Conservation (phyloP, 2,888 invertebrate species). For the Hymenopus coronatus region DNA sequence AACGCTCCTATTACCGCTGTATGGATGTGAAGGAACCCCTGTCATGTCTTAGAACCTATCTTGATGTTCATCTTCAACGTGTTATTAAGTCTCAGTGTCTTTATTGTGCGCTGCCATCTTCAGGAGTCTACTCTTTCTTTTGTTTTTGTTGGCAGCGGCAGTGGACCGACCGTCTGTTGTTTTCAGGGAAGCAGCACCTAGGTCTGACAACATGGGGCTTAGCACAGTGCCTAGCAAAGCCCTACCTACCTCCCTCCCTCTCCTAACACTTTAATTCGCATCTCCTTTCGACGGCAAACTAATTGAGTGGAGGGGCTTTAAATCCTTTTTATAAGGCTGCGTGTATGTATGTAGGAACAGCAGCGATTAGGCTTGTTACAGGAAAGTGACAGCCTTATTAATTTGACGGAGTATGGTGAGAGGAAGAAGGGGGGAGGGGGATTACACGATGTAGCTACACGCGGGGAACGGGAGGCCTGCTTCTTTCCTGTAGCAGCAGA, state of each 20-base stretch:
- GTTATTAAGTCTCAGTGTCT: constrained; percentile 24
- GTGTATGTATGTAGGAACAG: constrained; percentile 23
- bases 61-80: not conserved
- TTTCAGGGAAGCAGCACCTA: not conserved
- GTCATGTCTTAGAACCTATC: constrained; percentile 1
- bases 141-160: not conserved
- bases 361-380: constrained; percentile 37
- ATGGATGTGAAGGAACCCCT: not conserved
- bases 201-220: constrained; percentile 14
- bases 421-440: constrained; percentile 9
- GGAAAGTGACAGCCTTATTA: constrained; percentile 37
- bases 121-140: not conserved
- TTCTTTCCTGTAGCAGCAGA: not conserved
- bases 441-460: constrained; percentile 18
- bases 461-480: not conserved
- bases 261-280: constrained; percentile 28
- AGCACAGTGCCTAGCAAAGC: not conserved
- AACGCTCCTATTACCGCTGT: not conserved
- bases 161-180: constrained; percentile 8
- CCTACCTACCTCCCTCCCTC: not conserved
- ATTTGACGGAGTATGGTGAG: constrained; percentile 35
- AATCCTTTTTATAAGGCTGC: constrained; percentile 30
- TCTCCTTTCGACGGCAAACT: constrained; percentile 29
- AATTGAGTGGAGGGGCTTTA: constrained; percentile 34
- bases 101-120: not conserved